Evolutionary conservation across 2,797 vertebrate genomes (phyloP), one percentile per base, ranked within the genome.

Genomic region (Apogon talboti): DNA sequence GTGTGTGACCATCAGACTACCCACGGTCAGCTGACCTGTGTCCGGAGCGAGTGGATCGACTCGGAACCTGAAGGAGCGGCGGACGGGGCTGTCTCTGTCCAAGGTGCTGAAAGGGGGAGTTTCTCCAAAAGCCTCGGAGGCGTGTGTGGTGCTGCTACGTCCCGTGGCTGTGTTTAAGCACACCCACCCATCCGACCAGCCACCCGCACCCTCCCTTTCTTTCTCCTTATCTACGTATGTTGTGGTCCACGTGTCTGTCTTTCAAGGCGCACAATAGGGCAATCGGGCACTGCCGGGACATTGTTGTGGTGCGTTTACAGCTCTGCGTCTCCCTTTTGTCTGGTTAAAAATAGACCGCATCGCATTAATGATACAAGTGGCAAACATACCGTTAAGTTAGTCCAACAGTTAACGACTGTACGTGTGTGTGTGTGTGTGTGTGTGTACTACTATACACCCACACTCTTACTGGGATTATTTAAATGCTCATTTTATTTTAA

Each of bases 51-150:
- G 60, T 14, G 71, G 54, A 74, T 72, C 71, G 6, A 55, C 84
- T 28, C 40, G 56, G 56, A 59, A 5, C 30, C 21, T 1, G 42
- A 62, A 67, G 11, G 15, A 21, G 3, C 42, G 50, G 57, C 54
- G 62, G 86, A 40, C 79, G 76, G 79, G 46, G 74, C 57, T 86
- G 89, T 64, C 86, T 81, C 91, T 95, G 93, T 95, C 94, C 94
- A 80, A 58, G 92, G 95, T 95, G 87, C 95, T 95, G 95, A 94
- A 92, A 49, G 81, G 77, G 51, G 87, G 81, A 83, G 88, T 87
- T 85, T 77, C 84, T 87, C 70, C 62, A 24, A 79, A 66, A 38
- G 81, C 62, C 62, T 35, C 41, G 69, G 50, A 76, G 81, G 83
- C 71, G 86, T 83, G 84, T 86, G 79, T 68, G 79, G 18, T 40